Evolutionary conservation across 2,888 invertebrate species (phyloP), one percentile per base, ranked within the genome.

Genomic region (Julus scanicus): DNA sequence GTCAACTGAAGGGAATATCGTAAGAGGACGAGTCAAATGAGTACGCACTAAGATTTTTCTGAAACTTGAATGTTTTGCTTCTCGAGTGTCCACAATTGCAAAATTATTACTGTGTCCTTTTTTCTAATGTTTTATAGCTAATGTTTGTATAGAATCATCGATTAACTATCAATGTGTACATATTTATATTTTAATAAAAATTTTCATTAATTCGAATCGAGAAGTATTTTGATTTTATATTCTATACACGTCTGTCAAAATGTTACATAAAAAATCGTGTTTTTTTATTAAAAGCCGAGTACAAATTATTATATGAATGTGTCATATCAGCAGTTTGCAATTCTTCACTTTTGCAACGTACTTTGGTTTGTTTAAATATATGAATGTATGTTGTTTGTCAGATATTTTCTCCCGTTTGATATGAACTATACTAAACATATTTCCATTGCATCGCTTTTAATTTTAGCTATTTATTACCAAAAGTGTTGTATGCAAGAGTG

Each of bases 181-280:
- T 63, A 63, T 63, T 63, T 63, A 63, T 63, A 63, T 63, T 63
- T 63, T 63, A 63, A 63, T 63, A 63, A 63, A 63, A 63, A 20
- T 63, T 63, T n/a, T 20, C 63, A 63, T 63, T 63, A 20, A 63
- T 53, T 53, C 53, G 3, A 53, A 44, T 53, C 53, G 53, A 53
- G 11, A 44, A 44, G 13, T 53, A 53, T 15, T 53, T 53, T 44
- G 44, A 44, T 44, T 44, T 44, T 44, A 8, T 8, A 44, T n/a
- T n/a, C n/a, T 8, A 44, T 8, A 44, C 44, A 44, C 8, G 44
- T 44, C 8, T 1, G 44, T 1, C 6, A 44, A 44, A 44, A 8
- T 44, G 5, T 1, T 1, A 44, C 44, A 0, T 44, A 8, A 44
- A 44, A 44, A 8, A 1, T 44, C 44, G 44, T 5, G 8, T 8